These are phyloP conservation scores for Corvus cornix DNA, from an alignment of 2,113 vertebrate species.

Conservation along the genomic window DNA sequence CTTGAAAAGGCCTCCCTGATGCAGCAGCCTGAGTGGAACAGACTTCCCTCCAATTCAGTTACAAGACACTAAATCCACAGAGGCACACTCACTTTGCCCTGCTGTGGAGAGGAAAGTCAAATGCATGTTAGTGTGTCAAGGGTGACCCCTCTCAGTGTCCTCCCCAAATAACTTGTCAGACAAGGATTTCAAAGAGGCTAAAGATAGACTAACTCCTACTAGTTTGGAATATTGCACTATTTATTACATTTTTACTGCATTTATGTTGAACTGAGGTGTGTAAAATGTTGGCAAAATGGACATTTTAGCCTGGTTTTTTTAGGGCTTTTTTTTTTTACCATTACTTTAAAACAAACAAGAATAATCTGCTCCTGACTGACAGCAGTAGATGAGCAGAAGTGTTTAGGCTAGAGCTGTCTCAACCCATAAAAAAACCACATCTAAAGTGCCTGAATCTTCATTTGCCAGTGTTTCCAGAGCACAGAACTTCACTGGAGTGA, in stretches of 20 bases:
- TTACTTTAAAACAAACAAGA: neutral
- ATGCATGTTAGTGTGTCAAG: neutral
- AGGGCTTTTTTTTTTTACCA: neutral
- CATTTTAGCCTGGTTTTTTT: neutral
- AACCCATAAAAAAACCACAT: neutral
- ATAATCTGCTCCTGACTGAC: neutral
- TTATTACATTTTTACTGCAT: neutral
- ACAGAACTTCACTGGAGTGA: neutral
- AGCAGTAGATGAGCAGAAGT: neutral
- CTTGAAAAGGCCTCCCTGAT: neutral
- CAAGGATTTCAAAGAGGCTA: neutral
- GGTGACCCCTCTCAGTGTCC: neutral
- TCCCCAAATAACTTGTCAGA: neutral
- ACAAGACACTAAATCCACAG: accelerated
- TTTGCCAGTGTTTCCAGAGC: neutral
- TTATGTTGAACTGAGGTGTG: neutral
- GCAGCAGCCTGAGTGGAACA: neutral
- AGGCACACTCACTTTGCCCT: neutral
- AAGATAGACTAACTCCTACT: neutral
- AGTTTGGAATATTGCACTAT: neutral
- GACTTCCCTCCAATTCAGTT: neutral
- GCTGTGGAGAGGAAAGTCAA: neutral
- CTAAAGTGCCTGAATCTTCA: neutral
- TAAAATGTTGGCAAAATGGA: neutral
- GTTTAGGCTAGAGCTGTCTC: neutral